Evolutionary conservation across 2,888 invertebrate species (phyloP).

Genomic region (Habrosyne pyritoides): DNA sequence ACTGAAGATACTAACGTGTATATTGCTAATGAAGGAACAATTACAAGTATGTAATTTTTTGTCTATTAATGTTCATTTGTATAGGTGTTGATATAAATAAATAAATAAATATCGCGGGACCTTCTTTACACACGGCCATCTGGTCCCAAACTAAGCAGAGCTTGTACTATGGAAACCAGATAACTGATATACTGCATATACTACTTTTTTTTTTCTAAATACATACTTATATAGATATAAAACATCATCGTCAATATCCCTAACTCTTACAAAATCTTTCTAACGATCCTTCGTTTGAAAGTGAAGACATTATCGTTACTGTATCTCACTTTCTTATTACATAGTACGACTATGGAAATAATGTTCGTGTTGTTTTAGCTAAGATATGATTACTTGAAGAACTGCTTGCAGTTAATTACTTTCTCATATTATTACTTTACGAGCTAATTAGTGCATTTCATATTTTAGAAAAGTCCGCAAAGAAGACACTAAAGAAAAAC

Average conservation of each 20-base stretch:
- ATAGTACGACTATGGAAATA: slow-evolving; percentile 12
- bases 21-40: slow-evolving; percentile 24
- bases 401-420: background rate
- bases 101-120: slow-evolving; percentile 11
- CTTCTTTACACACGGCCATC: too few species aligned
- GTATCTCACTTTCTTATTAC: slow-evolving; percentile 43
- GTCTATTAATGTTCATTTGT: too few species aligned
- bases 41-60: slow-evolving; percentile 37
- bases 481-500: slow-evolving; percentile 70
- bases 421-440: background rate
- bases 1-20: slow-evolving; percentile 67
- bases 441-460: background rate
- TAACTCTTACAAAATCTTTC: slow-evolving; percentile 17
- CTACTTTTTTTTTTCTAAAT: too few species aligned
- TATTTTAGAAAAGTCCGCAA: slow-evolving; percentile 46
- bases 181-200: too few species aligned
- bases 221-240: too few species aligned
- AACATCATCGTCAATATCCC: slow-evolving; percentile 21
- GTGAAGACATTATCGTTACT: slow-evolving; percentile 26
- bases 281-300: slow-evolving; percentile 23
- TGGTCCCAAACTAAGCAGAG: too few species aligned
- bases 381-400: background rate
- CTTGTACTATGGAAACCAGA: too few species aligned
- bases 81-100: background rate
- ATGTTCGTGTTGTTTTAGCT: slow-evolving; percentile 5